Evolutionary conservation across 2,113 vertebrate species (phyloP), one percentile per base, ranked within the genome.

Genomic region (Nematolebias whitei): DNA sequence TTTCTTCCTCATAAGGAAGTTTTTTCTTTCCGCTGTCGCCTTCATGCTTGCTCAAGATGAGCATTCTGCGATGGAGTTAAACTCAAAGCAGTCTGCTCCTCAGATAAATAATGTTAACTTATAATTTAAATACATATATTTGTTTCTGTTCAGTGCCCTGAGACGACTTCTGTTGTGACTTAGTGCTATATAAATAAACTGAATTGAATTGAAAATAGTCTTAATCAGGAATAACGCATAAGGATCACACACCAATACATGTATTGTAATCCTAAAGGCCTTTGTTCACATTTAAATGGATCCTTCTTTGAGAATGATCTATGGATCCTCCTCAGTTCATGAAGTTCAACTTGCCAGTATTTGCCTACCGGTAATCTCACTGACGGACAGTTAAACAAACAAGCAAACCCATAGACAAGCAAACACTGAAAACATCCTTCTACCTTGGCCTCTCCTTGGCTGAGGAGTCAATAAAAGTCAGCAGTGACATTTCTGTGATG

Each of bases 401-500:
- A 49, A 22, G 2, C 19, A 61, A 12, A 61, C 24, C 19, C 23
- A 29, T 10, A 45, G 22, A 59, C 24, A 59, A 40, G 13, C 18
- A 61, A 32, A 18, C 13, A 38, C 18, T 15, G 15, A 16, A 62
- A 62, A 40, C 45, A 49, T 14, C 18, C 9, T 32, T 49, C 29
- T 29, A 38, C 26, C 3, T 24, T 39, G 59, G 59, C 59, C 32
- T 35, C 39, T 14, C 15, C 15, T 50, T 50, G 32, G 19, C n/a
- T 39, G 32, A 62, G 44, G 15, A 40, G 61, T 49, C 43, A 63
- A 49, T 38, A 71, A 32, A 49, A 39, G 43, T 47, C 50, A 48
- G 50, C 29, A 32, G 23, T 29, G 20, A 6, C 23, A 26, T 24
- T 32, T 50, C 43, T 59, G 24, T 53, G 41, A 51, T 15, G 41